Conservation (phyloP, 2,888 invertebrate genomes). For the Nephrotoma guestfalica region DNA sequence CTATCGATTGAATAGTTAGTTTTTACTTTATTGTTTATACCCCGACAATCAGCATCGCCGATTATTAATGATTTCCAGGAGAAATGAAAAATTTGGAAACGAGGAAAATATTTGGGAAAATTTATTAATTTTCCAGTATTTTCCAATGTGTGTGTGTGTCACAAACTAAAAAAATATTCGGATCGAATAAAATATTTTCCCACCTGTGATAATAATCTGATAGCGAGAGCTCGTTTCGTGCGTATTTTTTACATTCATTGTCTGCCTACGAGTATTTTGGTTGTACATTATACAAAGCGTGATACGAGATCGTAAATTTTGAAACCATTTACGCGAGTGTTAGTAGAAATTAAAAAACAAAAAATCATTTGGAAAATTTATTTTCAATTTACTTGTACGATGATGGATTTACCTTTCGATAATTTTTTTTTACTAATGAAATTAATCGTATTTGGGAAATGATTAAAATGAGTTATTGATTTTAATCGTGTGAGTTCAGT, state of each 20-base stretch:
- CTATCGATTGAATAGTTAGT: background rate
- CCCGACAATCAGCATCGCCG: background rate
- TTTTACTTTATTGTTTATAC: background rate
- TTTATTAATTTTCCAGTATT: background rate
- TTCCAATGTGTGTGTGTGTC: background rate
- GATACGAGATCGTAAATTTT: background rate
- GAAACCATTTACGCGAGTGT: background rate
- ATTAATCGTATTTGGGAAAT: background rate
- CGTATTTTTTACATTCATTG: too few relatives aligned
- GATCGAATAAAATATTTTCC: background rate
- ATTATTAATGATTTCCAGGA: background rate
- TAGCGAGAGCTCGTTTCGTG: background rate
- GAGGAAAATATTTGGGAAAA: background rate
- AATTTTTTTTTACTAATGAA: background rate
- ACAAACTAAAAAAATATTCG: background rate
- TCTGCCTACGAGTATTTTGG: too few relatives aligned
- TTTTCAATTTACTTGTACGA: background rate
- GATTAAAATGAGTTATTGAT: background rate
- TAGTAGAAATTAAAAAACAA: background rate
- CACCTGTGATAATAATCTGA: background rate
- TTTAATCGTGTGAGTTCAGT: too few relatives aligned
- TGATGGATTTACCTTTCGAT: background rate
- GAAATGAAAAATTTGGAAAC: background rate
- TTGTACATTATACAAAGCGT: background rate
- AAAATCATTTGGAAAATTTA: background rate